Base-by-base conservation (phyloP, 2,797 vertebrate genomes). In the Danio aesculapii region DNA sequence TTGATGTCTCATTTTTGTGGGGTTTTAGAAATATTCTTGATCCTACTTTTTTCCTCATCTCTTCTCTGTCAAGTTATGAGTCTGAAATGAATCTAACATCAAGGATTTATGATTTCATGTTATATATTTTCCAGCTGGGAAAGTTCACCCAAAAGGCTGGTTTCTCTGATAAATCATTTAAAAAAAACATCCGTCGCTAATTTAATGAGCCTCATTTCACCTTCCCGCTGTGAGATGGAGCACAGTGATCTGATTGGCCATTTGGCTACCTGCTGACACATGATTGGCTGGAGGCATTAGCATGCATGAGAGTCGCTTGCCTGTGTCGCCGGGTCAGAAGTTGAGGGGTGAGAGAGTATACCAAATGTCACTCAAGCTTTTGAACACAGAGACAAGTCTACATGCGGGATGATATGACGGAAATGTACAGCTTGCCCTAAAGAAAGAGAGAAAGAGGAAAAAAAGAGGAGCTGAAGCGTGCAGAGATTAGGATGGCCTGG, bases 261-360 rank as follows among this genome's bases (percentile, higher is more conserved):
- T 53, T 89, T 85, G 86, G 88, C 84, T 67, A 77, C 57, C 61
- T 53, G 79, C 87, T 86, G 85, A 83, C 83, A 81, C 81, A 57
- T 81, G 88, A 92, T 92, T 90, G 90, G 81, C 82, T 41, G 11
- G 55, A 53, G 57, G 55, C 47, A 74, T 75, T 46, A 63, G 66
- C 21, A 66, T 67, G 50, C 67, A 0, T 1, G 44, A 39, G 44
- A 64, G 21, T 19, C 4, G 16, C 50, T 68, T 52, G 13, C 59
- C 62, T 44, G 74, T 77, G 74, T 39, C 41, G 14, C n/a, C 75
- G 86, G 78, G 66, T 62, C 81, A 84, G 43, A 47, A 83, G 84
- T 81, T 75, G 82, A 3, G 39, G 77, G 83, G 86, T 89, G 75
- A 92, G 88, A 86, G 79, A 84, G 85, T n/a, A 49, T 59, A 30